Conservation (phyloP, 2,797 vertebrate genomes). For the Bovichtus variegatus region DNA sequence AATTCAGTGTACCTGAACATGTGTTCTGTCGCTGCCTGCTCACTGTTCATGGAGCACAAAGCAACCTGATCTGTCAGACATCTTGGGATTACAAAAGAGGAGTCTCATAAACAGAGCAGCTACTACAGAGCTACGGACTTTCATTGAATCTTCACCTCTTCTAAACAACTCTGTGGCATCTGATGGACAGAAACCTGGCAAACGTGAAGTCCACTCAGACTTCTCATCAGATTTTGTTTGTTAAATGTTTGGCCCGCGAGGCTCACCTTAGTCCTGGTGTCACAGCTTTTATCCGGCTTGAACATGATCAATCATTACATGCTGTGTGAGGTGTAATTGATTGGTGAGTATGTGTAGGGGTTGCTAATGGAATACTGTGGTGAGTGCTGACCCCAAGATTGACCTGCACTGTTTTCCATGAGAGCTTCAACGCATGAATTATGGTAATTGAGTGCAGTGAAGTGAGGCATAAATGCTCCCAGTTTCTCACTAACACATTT, state of each 20-base stretch:
- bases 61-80: constrained; percentile 23
- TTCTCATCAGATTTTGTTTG: constrained; percentile 48
- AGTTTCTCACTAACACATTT: constrained; percentile 39
- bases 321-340: constrained; percentile 74
- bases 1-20: constrained; percentile 50
- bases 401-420: constrained; percentile 73
- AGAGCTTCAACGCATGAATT: constrained; percentile 76
- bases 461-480: constrained; percentile 65
- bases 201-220: constrained; percentile 16
- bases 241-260: constrained; percentile 34
- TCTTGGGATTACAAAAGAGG: constrained; percentile 24
- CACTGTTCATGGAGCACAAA: constrained; percentile 35
- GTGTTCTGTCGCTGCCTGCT: constrained; percentile 29
- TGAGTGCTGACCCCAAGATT: constrained; percentile 66
- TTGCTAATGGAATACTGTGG: constrained; percentile 73
- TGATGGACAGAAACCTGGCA: constrained; percentile 10
- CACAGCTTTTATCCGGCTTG: constrained; percentile 53
- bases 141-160: constrained; percentile 1
- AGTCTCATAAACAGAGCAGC: constrained; percentile 4
- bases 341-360: constrained; percentile 66
- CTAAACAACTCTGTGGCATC: background rate
- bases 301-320: constrained; percentile 71
- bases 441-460: constrained; percentile 77
- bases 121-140: background rate
- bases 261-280: constrained; percentile 58